Evolutionary conservation across 2,113 vertebrate genomes (phyloP), one percentile per base, ranked within the genome.

Genomic region (Origma solitaria): DNA sequence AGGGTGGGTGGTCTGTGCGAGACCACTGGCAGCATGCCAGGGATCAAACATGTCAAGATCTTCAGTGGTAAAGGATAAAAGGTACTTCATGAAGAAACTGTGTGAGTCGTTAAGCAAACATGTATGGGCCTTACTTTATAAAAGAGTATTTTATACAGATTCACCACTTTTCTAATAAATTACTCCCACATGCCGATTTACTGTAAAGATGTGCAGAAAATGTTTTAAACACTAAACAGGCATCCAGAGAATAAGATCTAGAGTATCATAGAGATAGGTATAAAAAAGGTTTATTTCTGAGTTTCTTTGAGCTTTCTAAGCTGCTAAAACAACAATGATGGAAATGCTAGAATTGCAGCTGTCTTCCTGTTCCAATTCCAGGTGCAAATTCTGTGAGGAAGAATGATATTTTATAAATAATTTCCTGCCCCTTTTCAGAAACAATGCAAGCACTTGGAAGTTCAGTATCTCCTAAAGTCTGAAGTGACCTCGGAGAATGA

Each of bases 1-100:
- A 91, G 70, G 66, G 87, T 94, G 89, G 93, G 94, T 96, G 95
- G 94, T 90, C 92, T 84, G n/a, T 35, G 47, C 73, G 60, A 95
- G 66, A 66, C 15, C 71, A 23, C 35, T 84, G 94, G 82, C 69
- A 84, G 56, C n/a, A 40, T 35, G 70, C 42, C 89, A 40, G 15
- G 40, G 82, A 93, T 88, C 69, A 89, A 94, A 72, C 62, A 72
- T 2, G 4, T 72, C 57, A 51, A 50, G 49, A 61, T 69, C 50
- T 80, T 65, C 47, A 54, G 22, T 0, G 1, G 21, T 62, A 51
- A 77, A 69, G 35, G 20, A 54, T 54, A 24, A 91, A 78, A 91
- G 8, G 33, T 49, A 83, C 11, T 27, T 78, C 31, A 61, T 44
- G 31, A 66, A 78, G 58, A 88, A 91, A 75, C 12, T 2, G 1